Base-by-base conservation (phyloP, 2,797 vertebrate species). In the Spinibarbus caldwelli region DNA sequence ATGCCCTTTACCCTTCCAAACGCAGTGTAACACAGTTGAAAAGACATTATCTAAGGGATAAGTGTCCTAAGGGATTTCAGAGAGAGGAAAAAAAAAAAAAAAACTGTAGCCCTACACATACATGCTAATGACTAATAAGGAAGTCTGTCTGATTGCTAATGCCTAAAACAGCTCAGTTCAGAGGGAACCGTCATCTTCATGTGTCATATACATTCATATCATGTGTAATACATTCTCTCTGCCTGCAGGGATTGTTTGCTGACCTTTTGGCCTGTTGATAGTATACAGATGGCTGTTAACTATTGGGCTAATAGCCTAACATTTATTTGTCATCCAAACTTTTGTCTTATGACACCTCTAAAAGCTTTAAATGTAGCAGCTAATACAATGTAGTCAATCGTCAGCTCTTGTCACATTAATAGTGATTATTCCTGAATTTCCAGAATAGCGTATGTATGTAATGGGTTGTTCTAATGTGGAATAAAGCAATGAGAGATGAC, bases 51-150 rank as follows among this genome's bases (percentile, higher is more conserved):
- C 41, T 21, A n/a, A n/a, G n/a, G n/a, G n/a, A n/a, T n/a, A n/a
- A n/a, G 52, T 34, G 26, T n/a, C 54, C 45, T 54, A 2, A 52
- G 49, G 23, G 62, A 78, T 70, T 70, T 38, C 54, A 52, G 17
- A 26, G 31, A 67, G 64, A 23, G 43, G 12, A 5, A 10, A 2
- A 1, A 23, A 54, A 5, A 10, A 2, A 1, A 23, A 54, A 45
- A 23, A n/a, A 8, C 15, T 7, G 49, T n/a, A 38, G n/a, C 6
- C 14, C 49, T 57, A n/a, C 29, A 8, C 23, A 49, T 78, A 15
- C 29, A 49, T 66, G 68, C 31, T 80, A 80, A 80, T 62, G 41
- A 41, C 29, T 72, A 64, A 80, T 64, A n/a, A 21, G 41, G 41
- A 64, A 73, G 41, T 64, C 64, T 72, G 17, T 77, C 31, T 14